Conservation (phyloP, 2,888 invertebrate species). For the Branchipolynoe longqiensis region DNA sequence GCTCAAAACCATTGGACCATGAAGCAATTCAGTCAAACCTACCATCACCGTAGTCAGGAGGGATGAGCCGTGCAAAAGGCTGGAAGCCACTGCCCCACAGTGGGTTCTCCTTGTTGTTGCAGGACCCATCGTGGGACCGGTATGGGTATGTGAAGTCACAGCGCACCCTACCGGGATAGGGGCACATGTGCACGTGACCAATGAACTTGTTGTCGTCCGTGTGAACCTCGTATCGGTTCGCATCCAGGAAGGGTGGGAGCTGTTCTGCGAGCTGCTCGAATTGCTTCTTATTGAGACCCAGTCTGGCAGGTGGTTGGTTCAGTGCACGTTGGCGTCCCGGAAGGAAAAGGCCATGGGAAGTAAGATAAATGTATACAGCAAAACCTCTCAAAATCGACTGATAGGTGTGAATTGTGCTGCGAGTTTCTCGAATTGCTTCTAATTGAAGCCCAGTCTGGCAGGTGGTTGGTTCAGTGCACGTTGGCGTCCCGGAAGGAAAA, state of each 20-base stretch:
- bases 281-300: background rate
- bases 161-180: background rate
- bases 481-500: no score
- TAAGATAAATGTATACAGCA: no score
- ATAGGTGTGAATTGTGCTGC: background rate
- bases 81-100: constrained; percentile 69
- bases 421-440: background rate
- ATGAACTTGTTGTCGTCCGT: background rate
- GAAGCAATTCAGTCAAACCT: no score
- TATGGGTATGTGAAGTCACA: constrained; percentile 64
- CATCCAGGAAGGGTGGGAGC: background rate
- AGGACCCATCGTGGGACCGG: constrained; percentile 68
- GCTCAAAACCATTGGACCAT: no score
- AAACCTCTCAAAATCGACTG: no score
- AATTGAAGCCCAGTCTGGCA: constrained; percentile 2
- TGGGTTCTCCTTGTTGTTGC: constrained; percentile 68
- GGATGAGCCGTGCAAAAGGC: constrained; percentile 68
- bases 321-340: no score
- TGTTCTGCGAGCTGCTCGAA: background rate
- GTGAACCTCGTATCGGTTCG: background rate
- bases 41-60: constrained; percentile 69
- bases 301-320: constrained; percentile 4
- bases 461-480: no score
- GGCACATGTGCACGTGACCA: background rate
- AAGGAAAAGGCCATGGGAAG: no score